Base-by-base conservation (phyloP, 2,888 invertebrate species). In the Andrena haemorrhoa region DNA sequence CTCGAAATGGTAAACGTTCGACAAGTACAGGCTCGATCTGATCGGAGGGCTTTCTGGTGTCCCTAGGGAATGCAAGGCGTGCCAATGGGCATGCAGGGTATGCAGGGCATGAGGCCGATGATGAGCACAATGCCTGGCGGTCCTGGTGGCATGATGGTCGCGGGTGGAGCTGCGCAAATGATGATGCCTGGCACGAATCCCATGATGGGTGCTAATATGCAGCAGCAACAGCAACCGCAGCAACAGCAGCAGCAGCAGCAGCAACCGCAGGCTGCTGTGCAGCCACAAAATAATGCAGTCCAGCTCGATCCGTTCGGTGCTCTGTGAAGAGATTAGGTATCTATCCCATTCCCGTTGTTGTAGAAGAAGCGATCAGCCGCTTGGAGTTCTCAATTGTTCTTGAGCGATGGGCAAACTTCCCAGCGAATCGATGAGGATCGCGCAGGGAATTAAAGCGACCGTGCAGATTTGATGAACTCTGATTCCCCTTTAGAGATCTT, bases 241-340 rank as follows among this genome's bases (percentile, higher is more conserved):
- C 92, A 90, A 73, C 89, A 86, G 74, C 91, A 91, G 68, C 83
- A 89, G 79, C 91, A 76, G 16, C 81, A 79, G 41, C 91, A 90
- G 84, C 92, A 88, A 78, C 84, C 90, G 64, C 91, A 92, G 89
- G 85, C 91, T 79, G 86, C 91, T 85, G 93, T 92, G 92, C 93
- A 93, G 87, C 89, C 92, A 70, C 91, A 91, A 88, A 91, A 94
- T 92, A 95, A 95, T 90, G 91, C 90, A 77, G 94, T 95, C 83
- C 95, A 95, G 89, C 92, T 95, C 84, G 95, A 95, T 94, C 95
- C 95, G 82, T 95, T 95, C 91, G 95, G 95, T 90, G 95, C 95
- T 89, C 91, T 93, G 89, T 93, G 91, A 93, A 91, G 86, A 85
- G 88, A 88, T 89, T 91, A 92, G 90, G 92, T 92, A 92, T 79